Base-by-base conservation (phyloP, 2,888 invertebrate genomes). In the Furcula furcula region DNA sequence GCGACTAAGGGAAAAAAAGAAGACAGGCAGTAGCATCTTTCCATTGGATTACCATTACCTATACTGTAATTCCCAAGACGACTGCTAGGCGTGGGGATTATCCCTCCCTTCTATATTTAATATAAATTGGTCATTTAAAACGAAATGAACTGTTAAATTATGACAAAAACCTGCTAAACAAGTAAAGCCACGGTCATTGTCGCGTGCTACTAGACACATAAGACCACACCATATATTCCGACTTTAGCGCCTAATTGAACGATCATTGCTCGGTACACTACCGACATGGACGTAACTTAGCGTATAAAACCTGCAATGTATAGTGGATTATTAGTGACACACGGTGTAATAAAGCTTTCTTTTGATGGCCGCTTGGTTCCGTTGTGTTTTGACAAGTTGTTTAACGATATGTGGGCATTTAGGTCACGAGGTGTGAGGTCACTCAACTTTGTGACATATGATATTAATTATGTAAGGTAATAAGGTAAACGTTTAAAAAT, bases 331-430 rank as follows among this genome's bases (percentile, higher is more conserved):
- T 27, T 18, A 31, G 44, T 35, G 31, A 41, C 31, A 45, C 30
- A 41, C 40, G 31, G 34, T 36, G 36, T 38, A 35, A 29, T 38
- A 44, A 44, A 36, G 52, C 50, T 46, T 63, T 64, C 55, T 55
- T 59, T 57, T 29, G 32, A 22, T 34, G 67, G 63, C 61, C 64
- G 46, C 46, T 47, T 51, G 35, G 63, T 75, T 67, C 76, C 74
- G 73, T 79, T 82, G 75, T 74, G 58, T 81, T 78, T 76, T 80
- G 78, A 76, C 80, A 76, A 71, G 73, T 60, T 66, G 69, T 78
- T 80, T 76, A 63, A 60, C 60, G 61, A 65, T 52, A 50, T 15
- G 15, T 18, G 63, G 59, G 64, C 55, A 78, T 75, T 71, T 79
- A 62, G 75, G 72, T 65, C 80, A 43, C 46, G 34, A 46, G 51